These are phyloP conservation scores for Geophilus truncorum DNA, from an alignment of 2,888 invertebrate genomes.

Conservation along the genomic window DNA sequence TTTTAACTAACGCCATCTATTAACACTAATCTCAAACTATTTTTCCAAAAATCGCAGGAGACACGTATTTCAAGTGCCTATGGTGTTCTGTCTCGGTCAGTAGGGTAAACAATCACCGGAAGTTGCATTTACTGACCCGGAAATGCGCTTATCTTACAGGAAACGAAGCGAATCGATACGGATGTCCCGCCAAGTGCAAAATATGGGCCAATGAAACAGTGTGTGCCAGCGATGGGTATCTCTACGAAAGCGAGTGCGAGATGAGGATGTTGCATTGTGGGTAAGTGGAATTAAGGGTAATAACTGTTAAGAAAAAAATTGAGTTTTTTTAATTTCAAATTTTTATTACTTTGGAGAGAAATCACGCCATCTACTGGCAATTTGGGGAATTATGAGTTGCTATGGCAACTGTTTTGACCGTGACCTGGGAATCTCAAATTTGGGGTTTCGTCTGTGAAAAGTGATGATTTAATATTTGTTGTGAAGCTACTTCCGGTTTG, in stretches of 20 bases:
- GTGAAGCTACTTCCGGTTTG: no score
- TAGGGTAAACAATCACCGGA: background rate
- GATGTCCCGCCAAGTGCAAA: slow-evolving; percentile 16
- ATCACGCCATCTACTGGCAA: no score
- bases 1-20: background rate
- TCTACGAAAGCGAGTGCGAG: slow-evolving; percentile 87
- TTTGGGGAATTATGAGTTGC: no score
- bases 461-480: no score
- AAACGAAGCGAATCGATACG: background rate
- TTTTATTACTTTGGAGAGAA: no score
- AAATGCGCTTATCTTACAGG: background rate
- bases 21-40: background rate
- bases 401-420: no score
- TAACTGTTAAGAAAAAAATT: no score
- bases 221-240: slow-evolving; percentile 86
- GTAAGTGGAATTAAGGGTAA: slow-evolving; percentile 54
- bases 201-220: slow-evolving; percentile 53
- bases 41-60: background rate
- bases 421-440: no score
- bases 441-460: no score
- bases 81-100: slow-evolving; percentile 67
- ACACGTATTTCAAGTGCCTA: slow-evolving; percentile 83
- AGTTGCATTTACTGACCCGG: background rate
- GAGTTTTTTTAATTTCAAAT: no score
- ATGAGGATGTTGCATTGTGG: slow-evolving; percentile 88